Evolutionary conservation across 1,140 invertebrate species (phyloP).

Genomic region (Eufriesea mexicana): DNA sequence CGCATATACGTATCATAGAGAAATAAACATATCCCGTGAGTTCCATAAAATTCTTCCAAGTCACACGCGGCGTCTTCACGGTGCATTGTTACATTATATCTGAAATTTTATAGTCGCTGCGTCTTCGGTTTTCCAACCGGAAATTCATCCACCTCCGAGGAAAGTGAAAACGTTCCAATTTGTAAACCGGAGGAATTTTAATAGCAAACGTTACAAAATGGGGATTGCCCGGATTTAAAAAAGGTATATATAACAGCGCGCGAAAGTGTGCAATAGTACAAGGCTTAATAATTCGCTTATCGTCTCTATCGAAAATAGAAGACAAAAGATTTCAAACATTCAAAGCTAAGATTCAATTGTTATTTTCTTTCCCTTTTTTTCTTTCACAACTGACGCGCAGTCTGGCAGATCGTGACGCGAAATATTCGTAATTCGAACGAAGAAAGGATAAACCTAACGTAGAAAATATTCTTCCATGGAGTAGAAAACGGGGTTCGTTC

Average conservation of each 20-base stretch:
- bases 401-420: too few relatives aligned
- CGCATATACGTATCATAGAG: not conserved
- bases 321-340: not conserved
- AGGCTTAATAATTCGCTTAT: not conserved
- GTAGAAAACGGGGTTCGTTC: not conserved
- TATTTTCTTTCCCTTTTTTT: not conserved
- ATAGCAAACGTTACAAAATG: not conserved
- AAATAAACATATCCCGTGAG: constrained; percentile 9
- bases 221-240: not conserved
- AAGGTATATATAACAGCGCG: not conserved
- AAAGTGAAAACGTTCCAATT: not conserved
- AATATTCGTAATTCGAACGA: not conserved
- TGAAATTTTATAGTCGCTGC: not conserved
- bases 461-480: not conserved
- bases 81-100: not conserved
- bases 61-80: not conserved
- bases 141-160: not conserved
- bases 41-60: constrained; percentile 15
- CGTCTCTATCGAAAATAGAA: not conserved
- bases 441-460: not conserved
- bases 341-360: not conserved
- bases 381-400: not conserved
- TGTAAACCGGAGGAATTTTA: not conserved
- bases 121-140: not conserved
- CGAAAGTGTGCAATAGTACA: not conserved